Evolutionary conservation across 2,888 invertebrate species (phyloP), one percentile per base, ranked within the genome.

Genomic region (Eurytoma adleriae): DNA sequence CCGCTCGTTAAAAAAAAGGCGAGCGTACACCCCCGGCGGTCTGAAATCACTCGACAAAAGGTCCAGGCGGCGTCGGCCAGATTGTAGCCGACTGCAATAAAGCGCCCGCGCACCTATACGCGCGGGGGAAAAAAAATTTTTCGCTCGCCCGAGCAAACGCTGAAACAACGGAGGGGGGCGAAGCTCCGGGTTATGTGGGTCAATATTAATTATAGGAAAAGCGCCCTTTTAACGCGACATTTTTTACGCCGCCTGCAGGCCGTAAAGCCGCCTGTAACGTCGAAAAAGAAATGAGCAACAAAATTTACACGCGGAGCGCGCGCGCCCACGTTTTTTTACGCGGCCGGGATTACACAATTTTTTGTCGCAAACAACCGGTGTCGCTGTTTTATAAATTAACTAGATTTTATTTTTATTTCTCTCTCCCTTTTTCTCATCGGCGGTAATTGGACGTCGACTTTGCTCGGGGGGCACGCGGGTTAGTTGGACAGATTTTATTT

Each of bases 21-120:
- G n/a, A 40, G 10, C 12, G 48, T 40, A 40, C 10, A 40, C 40
- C 10, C 30, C 71, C 56, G n/a, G 52, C 73, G 68, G 67, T 68
- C 74, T 67, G 54, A 68, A 80, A 77, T 80, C 80, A 80, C 71
- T 80, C 76, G 59, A 80, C 70, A 78, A 78, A 78, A 78, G 40
- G 77, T 71, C 66, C 66, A 48, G 14, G 62, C 48, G 30, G 27
- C 56, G 10, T 16, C 5, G 2, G 27, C n/a, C 27, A 62, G 30
- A 20, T 62, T 62, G 61, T 10, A 18, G 24, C 13, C 5, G 12
- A 13, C 27, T 24, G 56, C 54, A 69, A 69, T 30, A 69, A 69
- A 69, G 16, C n/a, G 7, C 14, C 20, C 67, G 18, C 48, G 40
- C 16, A 52, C 12, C 14, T 14, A 5, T 50, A 50, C 20, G 20